A percentile compares a stretch with the other conserved stretches of the same genome.
Conservation (phyloP, 2,797 vertebrate species). For the Acanthis flammea region DNA sequence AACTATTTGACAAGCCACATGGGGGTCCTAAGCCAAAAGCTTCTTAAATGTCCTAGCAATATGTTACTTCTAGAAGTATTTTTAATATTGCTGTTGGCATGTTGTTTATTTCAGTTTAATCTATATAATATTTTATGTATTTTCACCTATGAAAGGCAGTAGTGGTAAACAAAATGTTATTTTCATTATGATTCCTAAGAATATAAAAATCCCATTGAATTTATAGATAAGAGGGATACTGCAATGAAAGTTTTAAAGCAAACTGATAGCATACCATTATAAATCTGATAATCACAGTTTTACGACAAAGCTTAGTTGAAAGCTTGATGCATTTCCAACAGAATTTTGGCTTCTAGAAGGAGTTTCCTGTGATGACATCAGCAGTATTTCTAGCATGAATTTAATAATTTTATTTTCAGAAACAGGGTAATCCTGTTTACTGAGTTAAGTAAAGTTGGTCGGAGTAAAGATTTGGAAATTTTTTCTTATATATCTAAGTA, state of each 20-base stretch:
- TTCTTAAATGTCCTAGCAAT: neutral
- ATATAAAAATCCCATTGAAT: neutral
- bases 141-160: neutral
- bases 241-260: neutral
- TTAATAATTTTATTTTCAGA: slow-evolving; percentile 4
- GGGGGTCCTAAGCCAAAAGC: neutral
- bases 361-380: neutral
- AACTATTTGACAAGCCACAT: neutral
- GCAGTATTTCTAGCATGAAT: neutral
- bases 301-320: neutral
- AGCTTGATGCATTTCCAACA: neutral
- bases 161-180: neutral
- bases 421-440: neutral
- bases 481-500: neutral
- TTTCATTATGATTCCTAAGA: neutral
- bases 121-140: neutral
- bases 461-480: neutral
- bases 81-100: neutral
- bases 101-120: neutral
- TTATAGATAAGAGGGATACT: neutral
- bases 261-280: neutral
- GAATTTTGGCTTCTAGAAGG: neutral
- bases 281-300: neutral
- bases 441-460: neutral
- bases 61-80: neutral